Evolutionary conservation across 2,797 vertebrate species (phyloP).

Genomic region (Oceanodroma leucorhoa): DNA sequence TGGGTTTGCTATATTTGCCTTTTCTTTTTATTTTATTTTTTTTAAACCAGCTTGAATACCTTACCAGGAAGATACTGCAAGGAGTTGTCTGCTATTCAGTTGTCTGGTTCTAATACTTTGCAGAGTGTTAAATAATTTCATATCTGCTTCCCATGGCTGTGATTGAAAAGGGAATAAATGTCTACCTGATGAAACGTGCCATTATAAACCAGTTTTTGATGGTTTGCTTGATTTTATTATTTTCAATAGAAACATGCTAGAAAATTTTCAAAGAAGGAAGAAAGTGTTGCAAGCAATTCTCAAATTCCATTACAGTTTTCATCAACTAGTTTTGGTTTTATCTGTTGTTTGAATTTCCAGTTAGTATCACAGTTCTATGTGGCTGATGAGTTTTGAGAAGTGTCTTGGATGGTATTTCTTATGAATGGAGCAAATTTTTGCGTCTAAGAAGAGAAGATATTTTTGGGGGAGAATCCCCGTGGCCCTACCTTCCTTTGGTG

Average conservation of each 20-base stretch:
- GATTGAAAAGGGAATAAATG: background rate
- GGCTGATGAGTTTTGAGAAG: background rate
- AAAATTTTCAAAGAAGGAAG: background rate
- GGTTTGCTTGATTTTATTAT: background rate
- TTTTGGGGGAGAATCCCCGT: background rate
- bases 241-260: background rate
- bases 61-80: background rate
- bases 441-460: background rate
- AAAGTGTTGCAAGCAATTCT: background rate
- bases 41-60: background rate
- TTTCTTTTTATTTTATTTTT: background rate
- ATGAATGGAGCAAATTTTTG: background rate
- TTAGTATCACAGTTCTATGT: background rate
- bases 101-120: background rate
- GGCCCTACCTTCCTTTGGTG: background rate
- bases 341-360: background rate
- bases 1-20: background rate
- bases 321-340: background rate
- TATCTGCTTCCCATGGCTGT: background rate
- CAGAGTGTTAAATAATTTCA: background rate
- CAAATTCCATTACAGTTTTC: background rate
- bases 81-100: background rate
- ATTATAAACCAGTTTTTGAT: background rate
- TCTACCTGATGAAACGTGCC: background rate
- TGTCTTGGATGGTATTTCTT: background rate